Base-by-base conservation (phyloP, 2,113 vertebrate genomes). In the Glaucidium brasilianum region DNA sequence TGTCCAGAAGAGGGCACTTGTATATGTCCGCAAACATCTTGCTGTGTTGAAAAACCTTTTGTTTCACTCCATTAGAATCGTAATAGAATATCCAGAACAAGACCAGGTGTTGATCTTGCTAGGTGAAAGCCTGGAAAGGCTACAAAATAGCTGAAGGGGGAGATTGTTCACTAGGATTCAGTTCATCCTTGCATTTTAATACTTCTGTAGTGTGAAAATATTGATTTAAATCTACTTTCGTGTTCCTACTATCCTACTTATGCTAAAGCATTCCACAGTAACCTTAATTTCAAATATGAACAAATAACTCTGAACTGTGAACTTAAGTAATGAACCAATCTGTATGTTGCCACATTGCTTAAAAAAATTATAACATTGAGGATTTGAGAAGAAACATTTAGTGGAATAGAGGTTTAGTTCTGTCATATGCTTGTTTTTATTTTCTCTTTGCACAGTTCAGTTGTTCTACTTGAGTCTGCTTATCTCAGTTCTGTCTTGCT, bases 1-100 rank as follows among this genome's bases (percentile, higher is more conserved):
- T 83, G 67, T 43, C 92, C 92, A 77, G 92, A 37, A 89, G 96
- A 94, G 93, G 90, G 91, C 78, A 71, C 58, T 64, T 81, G 35
- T 19, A 12, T 37, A 12, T 14, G 21, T 55, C 6, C 39, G 26
- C 10, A 35, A 35, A 15, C 5, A 0, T 50, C 62, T 68, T 69
- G 53, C 58, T 55, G 4, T 56, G 34, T 29, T 76, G 74, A 37
- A 29, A 93, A 79, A 13, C 15, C n/a, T 93, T 90, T 77, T 17
- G 34, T 94, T 77, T 81, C 16, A 3, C 29, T 47, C 25, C 43
- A 62, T 76, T 21, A 64, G 56, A 64, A 52, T 15, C 5, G 0
- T 5, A 1, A 50, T n/a, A 39, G 25, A 16, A 11, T 47, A 47
- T 22, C 50, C 3, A 4, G 22, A 67, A 41, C 41, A 62, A 58